Percentiles rank a stretch among this genome's conserved stretches.
phyloP scores from a whole-genome alignment of 2,113 vertebrate species.

The Coreoperca whiteheadi region DNA sequence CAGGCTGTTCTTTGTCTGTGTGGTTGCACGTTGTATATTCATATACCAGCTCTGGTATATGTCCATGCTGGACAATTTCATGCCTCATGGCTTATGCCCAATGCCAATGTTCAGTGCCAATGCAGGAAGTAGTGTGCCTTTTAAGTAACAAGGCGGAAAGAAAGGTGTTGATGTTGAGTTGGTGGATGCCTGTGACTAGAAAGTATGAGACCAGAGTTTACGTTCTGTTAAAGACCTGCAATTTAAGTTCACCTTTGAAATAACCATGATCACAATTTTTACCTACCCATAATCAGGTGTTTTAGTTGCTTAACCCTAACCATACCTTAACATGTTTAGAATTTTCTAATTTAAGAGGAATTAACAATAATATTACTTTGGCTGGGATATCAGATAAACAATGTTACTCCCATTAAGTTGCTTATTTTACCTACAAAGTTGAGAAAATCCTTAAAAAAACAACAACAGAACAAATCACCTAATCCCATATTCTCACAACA shows the following conservation, averaged over 20 bases:
- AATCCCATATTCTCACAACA: conserved; percentile 48
- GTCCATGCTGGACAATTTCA: not conserved
- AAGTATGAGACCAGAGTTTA: not conserved
- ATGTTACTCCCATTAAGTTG: not conserved
- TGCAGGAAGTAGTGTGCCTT: not conserved
- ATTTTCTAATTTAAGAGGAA: not conserved
- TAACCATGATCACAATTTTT: not conserved
- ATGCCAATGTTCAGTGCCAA: not conserved
- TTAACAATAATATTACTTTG: not conserved
- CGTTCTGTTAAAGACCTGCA: not conserved
- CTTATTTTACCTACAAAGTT: conserved; percentile 15
- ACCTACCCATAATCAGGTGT: not conserved
- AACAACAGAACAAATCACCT: conserved; percentile 28
- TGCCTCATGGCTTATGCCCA: not conserved
- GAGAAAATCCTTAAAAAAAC: not conserved
- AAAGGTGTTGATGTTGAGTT: not conserved
- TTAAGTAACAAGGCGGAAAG: not conserved
- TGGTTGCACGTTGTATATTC: not conserved
- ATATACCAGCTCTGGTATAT: not conserved
- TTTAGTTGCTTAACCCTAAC: not conserved
- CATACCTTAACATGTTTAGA: no score
- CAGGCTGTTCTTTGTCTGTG: not conserved
- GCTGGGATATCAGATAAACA: not conserved
- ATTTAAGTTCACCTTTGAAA: not conserved
- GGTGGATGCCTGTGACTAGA: not conserved